Base-by-base conservation (phyloP, 92 coral and sea anemone species). In the Palythoa grandis region DNA sequence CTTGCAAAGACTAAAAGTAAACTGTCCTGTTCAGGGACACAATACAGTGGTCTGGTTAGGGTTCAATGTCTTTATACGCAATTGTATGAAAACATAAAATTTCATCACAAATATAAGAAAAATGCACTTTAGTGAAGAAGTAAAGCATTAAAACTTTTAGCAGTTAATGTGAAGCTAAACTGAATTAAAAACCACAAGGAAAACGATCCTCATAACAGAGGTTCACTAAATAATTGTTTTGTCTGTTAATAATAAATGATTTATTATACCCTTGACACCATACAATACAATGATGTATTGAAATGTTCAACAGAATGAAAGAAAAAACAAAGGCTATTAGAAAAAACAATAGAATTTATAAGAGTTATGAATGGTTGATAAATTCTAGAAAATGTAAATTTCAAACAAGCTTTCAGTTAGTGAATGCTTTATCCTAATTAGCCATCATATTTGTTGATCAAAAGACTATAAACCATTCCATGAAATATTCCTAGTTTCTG, bases 241-340 rank as follows among this genome's bases (percentile, higher is more conserved):
- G n/a, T 65, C 22, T 7, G 66, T 80, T 14, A 80, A 80, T 48
- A 80, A 47, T 66, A 25, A 66, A 80, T 80, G 85, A 23, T 43
- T 22, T 12, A 66, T 58, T 37, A 15, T 66, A 40, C 57, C 74
- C 60, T 43, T 69, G 63, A 70, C 39, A 80, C 48, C 61, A 13
- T 65, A 39, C 48, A 66, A 52, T 14, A 47, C 39, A 50, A 67
- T 19, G 72, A 78, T n/a, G 58, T 60, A 43, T 67, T 67, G n/a
- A 43, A 23, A 29, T 66, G 19, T 23, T 80, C 39, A 65, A 43
- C 74, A 80, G 13, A 43, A 48, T 67, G 60, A 80, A 66, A 67
- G 23, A 29, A 67, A 48, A 67, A 48, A 80, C 83, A 78, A 61
- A 57, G 54, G 16, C 20, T 22, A 61, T 79, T 63, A 43, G 8